phyloP scores from a whole-genome alignment of 1,140 invertebrate genomes.

The Mycetomoellerius zeteki region DNA sequence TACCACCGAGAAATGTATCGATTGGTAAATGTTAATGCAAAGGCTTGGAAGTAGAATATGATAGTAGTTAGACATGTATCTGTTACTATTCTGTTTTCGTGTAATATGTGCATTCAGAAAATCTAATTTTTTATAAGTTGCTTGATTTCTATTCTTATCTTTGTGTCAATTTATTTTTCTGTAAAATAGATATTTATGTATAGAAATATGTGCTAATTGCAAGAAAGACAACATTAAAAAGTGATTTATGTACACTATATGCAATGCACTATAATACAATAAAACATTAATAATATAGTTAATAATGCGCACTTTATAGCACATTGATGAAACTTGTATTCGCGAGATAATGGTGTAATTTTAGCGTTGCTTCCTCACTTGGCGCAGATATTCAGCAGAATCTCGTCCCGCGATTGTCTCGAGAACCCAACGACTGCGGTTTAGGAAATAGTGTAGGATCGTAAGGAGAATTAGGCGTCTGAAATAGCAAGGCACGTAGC shows the following conservation, averaged over 20 bases:
- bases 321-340: conserved; percentile 54
- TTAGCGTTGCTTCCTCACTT: conserved; percentile 62
- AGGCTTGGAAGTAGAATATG: conserved; percentile 3
- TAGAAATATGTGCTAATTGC: not conserved
- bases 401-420: conserved; percentile 77
- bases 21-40: conserved; percentile 26
- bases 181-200: not conserved
- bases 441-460: conserved; percentile 78
- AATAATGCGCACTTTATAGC: conserved; percentile 32
- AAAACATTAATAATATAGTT: conserved; percentile 16
- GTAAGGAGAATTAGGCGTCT: conserved; percentile 79
- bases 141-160: not conserved
- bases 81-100: not conserved
- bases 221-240: not conserved
- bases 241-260: not conserved
- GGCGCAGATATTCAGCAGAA: conserved; percentile 78
- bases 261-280: not conserved
- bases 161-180: not conserved
- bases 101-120: not conserved
- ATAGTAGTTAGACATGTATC: not conserved
- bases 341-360: conserved; percentile 73
- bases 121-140: not conserved
- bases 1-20: conserved; percentile 54
- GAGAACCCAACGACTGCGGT: conserved; percentile 76
- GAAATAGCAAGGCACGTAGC: conserved; percentile 78